These are phyloP conservation scores for Lepidurus couesii DNA, from an alignment of 1,140 invertebrate genomes.

Conservation along the genomic window DNA sequence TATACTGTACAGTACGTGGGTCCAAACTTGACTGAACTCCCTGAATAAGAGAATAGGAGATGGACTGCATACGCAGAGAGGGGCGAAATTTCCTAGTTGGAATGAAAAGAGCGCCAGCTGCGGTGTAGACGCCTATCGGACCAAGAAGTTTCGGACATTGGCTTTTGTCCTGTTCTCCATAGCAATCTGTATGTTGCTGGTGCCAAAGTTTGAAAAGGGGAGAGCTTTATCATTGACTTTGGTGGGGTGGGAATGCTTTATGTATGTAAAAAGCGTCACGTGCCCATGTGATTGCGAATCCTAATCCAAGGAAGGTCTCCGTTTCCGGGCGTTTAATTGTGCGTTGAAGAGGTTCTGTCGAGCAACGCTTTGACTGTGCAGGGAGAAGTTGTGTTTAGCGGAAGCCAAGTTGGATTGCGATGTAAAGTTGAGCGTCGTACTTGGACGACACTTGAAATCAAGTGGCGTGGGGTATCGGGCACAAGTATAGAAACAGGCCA, in stretches of 20 bases:
- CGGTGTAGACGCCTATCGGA: not conserved
- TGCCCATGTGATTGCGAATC: not conserved
- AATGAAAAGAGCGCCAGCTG: conserved; percentile 8
- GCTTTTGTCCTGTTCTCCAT: not conserved
- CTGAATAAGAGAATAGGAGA: not conserved
- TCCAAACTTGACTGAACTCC: no score
- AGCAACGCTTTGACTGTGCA: not conserved
- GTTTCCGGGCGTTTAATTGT: not conserved
- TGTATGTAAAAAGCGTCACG: not conserved
- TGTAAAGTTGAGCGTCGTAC: not conserved
- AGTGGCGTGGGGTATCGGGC: not conserved
- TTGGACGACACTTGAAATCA: not conserved
- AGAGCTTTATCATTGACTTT: not conserved
- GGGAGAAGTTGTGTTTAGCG: not conserved
- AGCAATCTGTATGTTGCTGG: not conserved
- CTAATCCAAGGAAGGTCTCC: not conserved
- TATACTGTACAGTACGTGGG: no score
- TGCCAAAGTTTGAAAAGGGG: not conserved
- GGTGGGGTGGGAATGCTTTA: not conserved
- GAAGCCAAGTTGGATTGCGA: not conserved
- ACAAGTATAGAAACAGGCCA: not conserved
- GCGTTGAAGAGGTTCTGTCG: not conserved
- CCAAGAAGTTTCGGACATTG: not conserved
- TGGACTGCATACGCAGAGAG: not conserved
- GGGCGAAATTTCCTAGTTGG: not conserved